Base-by-base conservation (phyloP, 53 echinoderm and acorn worm genomes). In the Pentamera pediparva region DNA sequence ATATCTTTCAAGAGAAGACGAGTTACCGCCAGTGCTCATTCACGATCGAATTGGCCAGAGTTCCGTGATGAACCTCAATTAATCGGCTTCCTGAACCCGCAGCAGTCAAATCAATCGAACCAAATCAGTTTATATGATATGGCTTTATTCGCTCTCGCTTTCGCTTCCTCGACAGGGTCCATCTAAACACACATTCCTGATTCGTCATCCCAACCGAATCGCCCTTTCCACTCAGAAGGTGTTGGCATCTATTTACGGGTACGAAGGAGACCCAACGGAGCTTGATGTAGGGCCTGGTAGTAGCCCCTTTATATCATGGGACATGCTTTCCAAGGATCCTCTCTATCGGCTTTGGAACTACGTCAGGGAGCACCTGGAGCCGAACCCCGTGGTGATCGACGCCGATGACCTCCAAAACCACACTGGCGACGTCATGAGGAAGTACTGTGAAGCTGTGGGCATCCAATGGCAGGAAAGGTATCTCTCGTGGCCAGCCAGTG, bases 341-440 rank as follows among this genome's bases (percentile, higher is more conserved):
- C 32, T 70, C 32, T 70, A 30, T 51, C 11, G 20, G 0, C 48
- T 51, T n/a, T 70, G 34, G 15, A 48, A 70, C 20, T 48, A 70
- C 50, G 70, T 70, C 6, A 48, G 35, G 36, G 70, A 70, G 50
- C 47, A 43, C 31, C 0, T 70, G 6, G 70, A 70, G 30, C 70
- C 70, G 15, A 43, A 49, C 27, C 70, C 70, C 29, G 31, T 70
- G 6, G 52, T 70, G n/a, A 70, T 70, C 8, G 70, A 70, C 21
- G 70, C 70, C 13, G 70, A 70, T 30, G 70, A 70, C 45, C 70
- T 70, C 30, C 70, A 49, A 43, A 70, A 70, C 31, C 36, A 70
- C 17, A 48, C 70, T 3, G 52, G 50, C 0, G 12, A 27, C 25
- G 35, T 70, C 52, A 48, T 70, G 1, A 70, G 18, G 15, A 70